These are phyloP conservation scores for Amiota minor DNA, from an alignment of 2,888 invertebrate genomes.

Conservation along the genomic window DNA sequence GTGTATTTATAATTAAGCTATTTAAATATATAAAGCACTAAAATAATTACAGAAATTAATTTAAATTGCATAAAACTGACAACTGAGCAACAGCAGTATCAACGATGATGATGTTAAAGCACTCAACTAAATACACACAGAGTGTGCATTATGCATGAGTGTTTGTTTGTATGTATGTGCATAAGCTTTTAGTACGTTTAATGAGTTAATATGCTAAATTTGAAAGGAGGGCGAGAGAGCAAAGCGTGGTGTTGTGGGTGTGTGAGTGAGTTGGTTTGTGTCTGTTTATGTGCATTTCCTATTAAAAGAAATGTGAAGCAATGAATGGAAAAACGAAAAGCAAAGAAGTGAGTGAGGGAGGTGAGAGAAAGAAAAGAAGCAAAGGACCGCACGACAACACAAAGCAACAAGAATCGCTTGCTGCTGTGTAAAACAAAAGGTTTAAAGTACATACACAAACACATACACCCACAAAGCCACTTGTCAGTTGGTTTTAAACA, in stretches of 20 bases:
- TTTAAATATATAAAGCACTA: constrained; percentile 49
- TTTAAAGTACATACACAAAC: constrained; percentile 16
- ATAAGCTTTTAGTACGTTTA: constrained; percentile 61
- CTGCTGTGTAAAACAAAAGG: constrained; percentile 4
- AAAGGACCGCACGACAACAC: constrained; percentile 1
- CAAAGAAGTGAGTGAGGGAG: neutral
- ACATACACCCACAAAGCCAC: constrained; percentile 11
- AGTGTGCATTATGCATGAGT: constrained; percentile 47
- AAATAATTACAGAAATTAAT: constrained; percentile 65
- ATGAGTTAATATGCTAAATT: constrained; percentile 66
- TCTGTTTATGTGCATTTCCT: constrained; percentile 3
- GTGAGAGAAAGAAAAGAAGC: neutral
- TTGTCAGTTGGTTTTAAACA: constrained; percentile 25
- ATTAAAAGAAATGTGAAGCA: neutral
- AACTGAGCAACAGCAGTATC: constrained; percentile 21
- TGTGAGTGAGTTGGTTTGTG: neutral
- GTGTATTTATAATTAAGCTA: constrained; percentile 47
- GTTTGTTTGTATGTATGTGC: constrained; percentile 47
- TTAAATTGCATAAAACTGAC: constrained; percentile 60
- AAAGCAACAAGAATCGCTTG: constrained; percentile 19
- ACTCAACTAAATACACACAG: constrained; percentile 35
- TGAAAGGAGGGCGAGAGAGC: constrained; percentile 62
- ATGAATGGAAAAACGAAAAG: neutral
- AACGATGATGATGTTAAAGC: too few relatives aligned
- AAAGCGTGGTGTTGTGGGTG: neutral